Base-by-base conservation (phyloP, 1,140 invertebrate genomes). In the Orius laevigatus region DNA sequence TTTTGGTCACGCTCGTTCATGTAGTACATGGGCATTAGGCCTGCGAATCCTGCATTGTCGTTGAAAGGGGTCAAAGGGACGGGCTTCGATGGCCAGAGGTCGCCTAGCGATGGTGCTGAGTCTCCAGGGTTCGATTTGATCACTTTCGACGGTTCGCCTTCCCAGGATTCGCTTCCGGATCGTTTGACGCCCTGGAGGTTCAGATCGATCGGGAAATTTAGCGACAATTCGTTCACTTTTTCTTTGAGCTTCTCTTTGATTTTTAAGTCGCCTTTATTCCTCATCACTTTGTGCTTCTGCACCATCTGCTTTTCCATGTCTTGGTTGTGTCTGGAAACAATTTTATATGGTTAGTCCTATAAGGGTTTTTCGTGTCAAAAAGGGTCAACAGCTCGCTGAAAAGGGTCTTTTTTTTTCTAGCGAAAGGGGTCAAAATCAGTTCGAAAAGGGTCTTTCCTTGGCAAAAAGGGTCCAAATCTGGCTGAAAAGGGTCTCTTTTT, bases 241-340 rank as follows among this genome's bases (percentile, higher is more conserved):
- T 38, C 18, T 12, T 10, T 39, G 33, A 58, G 51, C 3, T 57
- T 57, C 10, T 70, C 63, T 40, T 69, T 71, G 6, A 62, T 45
- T 42, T 65, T 66, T 9, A 62, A 62, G 12, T 57, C 63, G 39
- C 68, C 70, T 38, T 62, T 70, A 1, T 64, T 70, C 12, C 75
- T 63, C n/a, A 72, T 63, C 52, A 79, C 72, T 5, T 72, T 68
- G 56, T 83, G 78, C 45, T 74, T 74, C 55, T 79, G 76, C 8
- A 81, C 66, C 71, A 85, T 77, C 3, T 73, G 66, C 57, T 81
- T 81, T 58, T 84, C 78, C 80, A 84, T 85, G 45, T 81, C 72
- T 53, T 79, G 75, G 59, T 83, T 84, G 56, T 84, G 81, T 53
- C 73, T 75, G 45, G 48, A 57, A 49, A 55, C 38, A 46, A 61